Conservation (phyloP, 1,140 invertebrate species). For the Paramacrobiotus metropolitanus region DNA sequence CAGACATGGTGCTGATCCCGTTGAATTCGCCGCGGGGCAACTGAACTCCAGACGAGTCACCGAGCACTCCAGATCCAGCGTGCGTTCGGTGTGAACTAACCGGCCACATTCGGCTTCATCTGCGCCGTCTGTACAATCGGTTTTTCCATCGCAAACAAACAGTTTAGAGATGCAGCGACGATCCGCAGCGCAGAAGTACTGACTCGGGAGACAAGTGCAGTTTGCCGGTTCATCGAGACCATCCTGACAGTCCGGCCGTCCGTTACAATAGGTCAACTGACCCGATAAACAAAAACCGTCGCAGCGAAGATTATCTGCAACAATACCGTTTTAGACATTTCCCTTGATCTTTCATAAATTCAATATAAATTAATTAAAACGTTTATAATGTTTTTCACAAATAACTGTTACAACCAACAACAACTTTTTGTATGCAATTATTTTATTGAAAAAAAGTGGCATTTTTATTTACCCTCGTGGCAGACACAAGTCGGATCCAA, state of each 20-base stretch:
- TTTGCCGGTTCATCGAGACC: not conserved
- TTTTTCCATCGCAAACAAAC: not conserved
- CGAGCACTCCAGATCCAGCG: not conserved
- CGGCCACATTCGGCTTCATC: not conserved
- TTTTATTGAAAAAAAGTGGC: too few species aligned
- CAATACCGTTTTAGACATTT: too few species aligned
- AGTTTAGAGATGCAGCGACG: not conserved
- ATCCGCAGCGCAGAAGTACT: not conserved
- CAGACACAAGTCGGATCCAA: not conserved
- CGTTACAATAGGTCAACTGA: slow-evolving; percentile 1
- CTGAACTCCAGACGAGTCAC: not conserved
- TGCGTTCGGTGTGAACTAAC: not conserved
- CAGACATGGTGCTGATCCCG: not conserved
- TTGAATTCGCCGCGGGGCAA: not conserved
- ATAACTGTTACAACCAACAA: too few species aligned
- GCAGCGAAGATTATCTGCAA: not conserved
- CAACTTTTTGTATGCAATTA: too few species aligned
- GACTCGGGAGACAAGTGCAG: slow-evolving; percentile 1
- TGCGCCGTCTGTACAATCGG: not conserved
- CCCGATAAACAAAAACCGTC: not conserved
- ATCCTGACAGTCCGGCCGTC: not conserved
- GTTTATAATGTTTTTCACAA: too few species aligned
- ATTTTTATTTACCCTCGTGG: not conserved
- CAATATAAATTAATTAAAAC: too few species aligned
- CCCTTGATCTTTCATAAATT: too few species aligned